phyloP scores from a whole-genome alignment of 2,888 invertebrate genomes.

The Palloptera scutellata region DNA sequence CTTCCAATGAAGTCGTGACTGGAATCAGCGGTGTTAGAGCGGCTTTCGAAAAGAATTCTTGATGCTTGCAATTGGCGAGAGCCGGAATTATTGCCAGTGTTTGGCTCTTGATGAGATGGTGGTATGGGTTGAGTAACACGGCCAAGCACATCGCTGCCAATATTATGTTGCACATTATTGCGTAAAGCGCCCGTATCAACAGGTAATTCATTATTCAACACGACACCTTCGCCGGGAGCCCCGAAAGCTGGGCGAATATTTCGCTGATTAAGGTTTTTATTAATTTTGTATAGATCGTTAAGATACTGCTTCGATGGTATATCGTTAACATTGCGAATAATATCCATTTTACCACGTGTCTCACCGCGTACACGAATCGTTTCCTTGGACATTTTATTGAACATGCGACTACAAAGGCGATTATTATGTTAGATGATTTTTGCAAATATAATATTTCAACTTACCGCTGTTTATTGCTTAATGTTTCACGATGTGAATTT shows the following conservation, averaged over 20 bases:
- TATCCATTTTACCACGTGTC: constrained; percentile 50
- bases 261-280: constrained; percentile 47
- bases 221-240: constrained; percentile 45
- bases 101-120: constrained; percentile 22
- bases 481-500: constrained; percentile 45
- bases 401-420: constrained; percentile 48
- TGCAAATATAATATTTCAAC: background rate
- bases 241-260: constrained; percentile 53
- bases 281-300: constrained; percentile 57
- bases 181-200: constrained; percentile 48
- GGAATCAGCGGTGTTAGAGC: background rate
- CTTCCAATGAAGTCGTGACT: constrained; percentile 43
- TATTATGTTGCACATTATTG: constrained; percentile 53
- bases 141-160: constrained; percentile 50
- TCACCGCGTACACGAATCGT: constrained; percentile 51
- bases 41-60: background rate
- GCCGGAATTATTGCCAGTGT: background rate
- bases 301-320: constrained; percentile 56
- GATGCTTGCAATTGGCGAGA: background rate
- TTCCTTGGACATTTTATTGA: constrained; percentile 56
- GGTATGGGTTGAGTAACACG: constrained; percentile 51
- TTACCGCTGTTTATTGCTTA: constrained; percentile 57
- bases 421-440: constrained; percentile 19
- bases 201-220: constrained; percentile 53
- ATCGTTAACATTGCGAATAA: constrained; percentile 57